Evolutionary conservation across 1,140 invertebrate genomes (phyloP).

Genomic region (Drosophila virilis): DNA sequence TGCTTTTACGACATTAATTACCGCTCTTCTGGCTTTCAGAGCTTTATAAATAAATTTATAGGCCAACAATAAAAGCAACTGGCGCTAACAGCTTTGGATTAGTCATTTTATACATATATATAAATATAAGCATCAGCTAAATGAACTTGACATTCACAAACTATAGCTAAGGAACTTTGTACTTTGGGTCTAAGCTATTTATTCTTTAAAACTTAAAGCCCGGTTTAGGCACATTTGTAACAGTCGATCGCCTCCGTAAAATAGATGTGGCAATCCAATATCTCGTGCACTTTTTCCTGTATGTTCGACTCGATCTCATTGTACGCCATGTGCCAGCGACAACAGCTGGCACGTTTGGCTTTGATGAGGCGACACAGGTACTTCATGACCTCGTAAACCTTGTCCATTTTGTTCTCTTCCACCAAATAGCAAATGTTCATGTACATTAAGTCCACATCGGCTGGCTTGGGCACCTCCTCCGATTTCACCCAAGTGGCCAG

Average conservation of each 20-base stretch:
- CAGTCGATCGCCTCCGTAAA: slow-evolving; percentile 54
- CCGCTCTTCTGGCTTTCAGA: slow-evolving; percentile 35
- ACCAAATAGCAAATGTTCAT: slow-evolving; percentile 43
- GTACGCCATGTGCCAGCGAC: slow-evolving; percentile 64
- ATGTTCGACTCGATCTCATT: slow-evolving; percentile 47
- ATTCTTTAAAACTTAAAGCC: neutral
- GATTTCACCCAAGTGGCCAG: slow-evolving; percentile 51
- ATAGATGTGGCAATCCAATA: slow-evolving; percentile 30
- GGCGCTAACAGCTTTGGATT: slow-evolving; percentile 19
- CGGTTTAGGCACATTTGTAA: slow-evolving; percentile 25
- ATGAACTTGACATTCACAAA: slow-evolving; percentile 7
- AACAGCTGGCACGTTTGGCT: slow-evolving; percentile 40
- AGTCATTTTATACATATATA: neutral
- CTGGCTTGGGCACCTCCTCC: slow-evolving; percentile 39
- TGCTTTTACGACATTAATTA: slow-evolving; percentile 68
- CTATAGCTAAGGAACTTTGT: slow-evolving; percentile 21
- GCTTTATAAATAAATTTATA: slow-evolving; percentile 56
- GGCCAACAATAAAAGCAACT: slow-evolving; percentile 10
- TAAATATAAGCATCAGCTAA: slow-evolving; percentile 3
- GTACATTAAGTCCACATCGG: slow-evolving; percentile 52
- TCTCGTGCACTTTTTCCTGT: slow-evolving; percentile 36
- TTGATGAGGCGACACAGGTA: slow-evolving; percentile 63
- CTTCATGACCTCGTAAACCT: slow-evolving; percentile 64
- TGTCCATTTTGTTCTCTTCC: slow-evolving; percentile 14
- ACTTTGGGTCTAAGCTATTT: slow-evolving; percentile 1